Evolutionary conservation across 1,140 invertebrate species (phyloP).

Genomic region (Coptotermes formosanus): DNA sequence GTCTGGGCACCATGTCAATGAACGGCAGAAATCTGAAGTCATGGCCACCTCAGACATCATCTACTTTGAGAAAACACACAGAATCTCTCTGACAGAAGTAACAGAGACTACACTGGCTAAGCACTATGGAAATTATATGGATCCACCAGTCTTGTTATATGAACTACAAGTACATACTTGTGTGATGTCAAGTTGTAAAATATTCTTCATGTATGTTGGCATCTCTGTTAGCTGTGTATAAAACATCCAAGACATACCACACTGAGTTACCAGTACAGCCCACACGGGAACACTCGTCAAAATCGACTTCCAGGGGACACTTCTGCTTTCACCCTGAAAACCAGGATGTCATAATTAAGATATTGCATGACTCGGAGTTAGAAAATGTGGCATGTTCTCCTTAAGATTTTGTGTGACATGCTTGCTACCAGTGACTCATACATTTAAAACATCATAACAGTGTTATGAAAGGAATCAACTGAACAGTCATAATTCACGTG

Average conservation of each 20-base stretch:
- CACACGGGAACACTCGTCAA: conserved; percentile 80
- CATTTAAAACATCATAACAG: no score
- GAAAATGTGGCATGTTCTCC: no score
- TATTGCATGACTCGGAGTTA: no score
- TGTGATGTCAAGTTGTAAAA: conserved; percentile 85
- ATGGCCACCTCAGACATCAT: no score
- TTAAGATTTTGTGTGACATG: no score
- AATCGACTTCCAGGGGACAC: conserved; percentile 73
- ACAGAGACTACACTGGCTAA: no score
- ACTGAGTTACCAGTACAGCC: conserved; percentile 84
- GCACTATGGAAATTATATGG: neutral
- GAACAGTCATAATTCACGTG: no score
- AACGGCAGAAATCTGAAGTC: no score
- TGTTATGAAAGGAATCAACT: no score
- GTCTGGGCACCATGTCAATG: no score
- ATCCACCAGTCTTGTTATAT: neutral
- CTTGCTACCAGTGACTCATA: no score
- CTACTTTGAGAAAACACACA: no score
- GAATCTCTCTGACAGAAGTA: neutral
- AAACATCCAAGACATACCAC: conserved; percentile 91
- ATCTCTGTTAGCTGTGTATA: conserved; percentile 92
- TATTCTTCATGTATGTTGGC: conserved; percentile 91
- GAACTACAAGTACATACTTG: conserved; percentile 53
- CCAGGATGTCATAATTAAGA: neutral
- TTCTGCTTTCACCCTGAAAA: neutral